Evolutionary conservation across 2,113 vertebrate species (phyloP).

Genomic region (Anhinga anhinga): DNA sequence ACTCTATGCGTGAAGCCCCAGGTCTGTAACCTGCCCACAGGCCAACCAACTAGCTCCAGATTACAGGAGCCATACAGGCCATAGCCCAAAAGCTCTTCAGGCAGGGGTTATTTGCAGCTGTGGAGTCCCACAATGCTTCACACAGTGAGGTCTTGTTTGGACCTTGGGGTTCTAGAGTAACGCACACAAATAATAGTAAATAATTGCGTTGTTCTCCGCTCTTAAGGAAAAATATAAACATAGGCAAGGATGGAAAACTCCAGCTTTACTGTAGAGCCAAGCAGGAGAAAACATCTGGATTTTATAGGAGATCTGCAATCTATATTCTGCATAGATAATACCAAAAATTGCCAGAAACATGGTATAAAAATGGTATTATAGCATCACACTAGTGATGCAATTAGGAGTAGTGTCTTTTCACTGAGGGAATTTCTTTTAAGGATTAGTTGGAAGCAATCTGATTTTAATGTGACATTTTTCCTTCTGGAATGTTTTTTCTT

Average conservation of each 20-base stretch:
- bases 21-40: not conserved
- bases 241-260: not conserved
- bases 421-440: not conserved
- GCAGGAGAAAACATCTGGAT: not conserved
- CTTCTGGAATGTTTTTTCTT: not conserved
- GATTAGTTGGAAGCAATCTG: not conserved
- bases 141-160: not conserved
- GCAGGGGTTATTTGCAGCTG: not conserved
- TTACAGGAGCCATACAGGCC: not conserved
- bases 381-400: not conserved
- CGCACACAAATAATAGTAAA: not conserved
- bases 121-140: not conserved
- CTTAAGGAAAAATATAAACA: not conserved
- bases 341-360: not conserved
- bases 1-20: not conserved
- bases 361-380: not conserved
- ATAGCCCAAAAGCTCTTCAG: slow-evolving; percentile 32
- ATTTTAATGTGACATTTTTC: slow-evolving; percentile 23
- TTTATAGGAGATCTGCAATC: not conserved
- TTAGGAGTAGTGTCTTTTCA: not conserved
- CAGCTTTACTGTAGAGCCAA: not conserved
- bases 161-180: not conserved
- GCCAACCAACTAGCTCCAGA: not conserved
- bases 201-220: not conserved
- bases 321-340: not conserved